Evolutionary conservation across 1,140 invertebrate species (phyloP).

Genomic region (Lucilia cuprina): DNA sequence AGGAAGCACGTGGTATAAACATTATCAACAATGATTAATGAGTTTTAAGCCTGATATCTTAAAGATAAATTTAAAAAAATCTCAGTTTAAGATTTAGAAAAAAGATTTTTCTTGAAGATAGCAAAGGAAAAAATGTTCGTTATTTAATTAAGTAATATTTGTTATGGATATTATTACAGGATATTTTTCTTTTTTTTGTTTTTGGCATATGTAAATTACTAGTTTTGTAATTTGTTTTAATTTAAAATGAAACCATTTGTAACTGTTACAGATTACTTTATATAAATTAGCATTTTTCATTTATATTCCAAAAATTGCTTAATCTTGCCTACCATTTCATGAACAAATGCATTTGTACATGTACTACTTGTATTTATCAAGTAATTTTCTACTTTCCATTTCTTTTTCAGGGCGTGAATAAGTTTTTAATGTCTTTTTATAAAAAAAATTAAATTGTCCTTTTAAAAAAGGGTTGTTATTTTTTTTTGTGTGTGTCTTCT

Average conservation of each 20-base stretch:
- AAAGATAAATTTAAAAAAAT: neutral
- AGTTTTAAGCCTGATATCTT: neutral
- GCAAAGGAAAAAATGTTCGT: neutral
- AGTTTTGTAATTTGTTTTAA: neutral
- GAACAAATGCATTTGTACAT: too few species aligned
- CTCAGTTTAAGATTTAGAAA: neutral
- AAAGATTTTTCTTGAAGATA: neutral
- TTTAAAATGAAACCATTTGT: neutral
- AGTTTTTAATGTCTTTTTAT: neutral
- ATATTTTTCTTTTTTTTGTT: neutral
- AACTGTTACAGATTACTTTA: neutral
- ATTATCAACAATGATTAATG: conserved; percentile 12
- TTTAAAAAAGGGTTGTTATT: neutral
- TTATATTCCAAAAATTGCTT: neutral
- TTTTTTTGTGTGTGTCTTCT: neutral
- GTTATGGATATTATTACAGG: neutral
- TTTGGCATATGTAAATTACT: neutral
- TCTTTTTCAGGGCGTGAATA: conserved; percentile 21
- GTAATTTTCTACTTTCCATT: neutral
- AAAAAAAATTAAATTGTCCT: neutral
- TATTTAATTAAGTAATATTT: neutral
- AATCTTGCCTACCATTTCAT: neutral
- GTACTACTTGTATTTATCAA: neutral
- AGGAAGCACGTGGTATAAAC: conserved; percentile 7
- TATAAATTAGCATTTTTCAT: conserved; percentile 4